Evolutionary conservation across 2,888 invertebrate genomes (phyloP), one percentile per base, ranked within the genome.

Genomic region (Hedychridium roseum): DNA sequence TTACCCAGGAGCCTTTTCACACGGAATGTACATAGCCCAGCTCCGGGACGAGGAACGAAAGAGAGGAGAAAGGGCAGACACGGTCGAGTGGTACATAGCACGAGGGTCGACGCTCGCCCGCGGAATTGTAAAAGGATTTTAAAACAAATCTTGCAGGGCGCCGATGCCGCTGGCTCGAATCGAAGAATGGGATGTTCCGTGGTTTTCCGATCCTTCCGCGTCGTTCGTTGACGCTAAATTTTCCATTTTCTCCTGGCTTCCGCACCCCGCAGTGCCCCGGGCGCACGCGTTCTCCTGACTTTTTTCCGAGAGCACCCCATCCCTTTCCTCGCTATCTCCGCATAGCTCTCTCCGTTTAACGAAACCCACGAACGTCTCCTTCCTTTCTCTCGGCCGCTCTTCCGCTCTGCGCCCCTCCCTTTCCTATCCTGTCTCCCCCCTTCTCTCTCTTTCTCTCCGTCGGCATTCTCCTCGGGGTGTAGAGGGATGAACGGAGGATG

Each of bases 111-210:
- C 53, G 63, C 57, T 62, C 60, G 57, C 66, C 56, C 54, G 51
- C 43, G 45, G 73, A 75, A 77, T 73, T 73, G 76, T 75, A 73
- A 77, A 78, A 76, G 78, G 77, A 76, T 76, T 78, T 76, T 71
- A 73, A 76, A 78, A 78, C 75, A 78, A 77, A 77, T 76, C 77
- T 76, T 74, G 72, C 72, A 63, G 66, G 68, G 70, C 62, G 71
- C 65, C 64, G 58, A 43, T 12, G 11, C 30, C 15, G 48, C 48
- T 51, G 62, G 65, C 70, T 64, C 64, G 69, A 74, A 75, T 76
- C 71, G 72, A 76, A 76, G 76, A 74, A 71, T 60, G 67, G 60
- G 65, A 68, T 72, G 67, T 74, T 75, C 70, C 57, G 72, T 49
- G 73, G 74, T 73, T 73, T 71, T 63, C 63, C 63, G 47, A 55